Evolutionary conservation across 1,140 invertebrate genomes (phyloP).

Genomic region (Goniozus legneri): DNA sequence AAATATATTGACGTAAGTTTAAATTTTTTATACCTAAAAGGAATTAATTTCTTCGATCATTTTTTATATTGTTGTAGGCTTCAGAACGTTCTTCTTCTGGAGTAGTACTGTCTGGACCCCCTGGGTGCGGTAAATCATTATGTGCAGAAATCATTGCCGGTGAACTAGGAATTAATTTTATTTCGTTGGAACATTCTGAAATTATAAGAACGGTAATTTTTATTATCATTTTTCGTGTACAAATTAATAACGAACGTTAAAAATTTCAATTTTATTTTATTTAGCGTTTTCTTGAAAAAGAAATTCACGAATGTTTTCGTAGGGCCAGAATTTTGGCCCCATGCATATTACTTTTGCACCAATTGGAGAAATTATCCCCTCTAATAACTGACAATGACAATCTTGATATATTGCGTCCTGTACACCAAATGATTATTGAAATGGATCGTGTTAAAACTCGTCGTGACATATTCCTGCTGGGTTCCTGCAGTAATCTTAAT

Average conservation of each 20-base stretch:
- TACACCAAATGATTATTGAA: conserved; percentile 96
- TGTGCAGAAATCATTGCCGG: too few relatives aligned
- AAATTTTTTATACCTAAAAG: conserved; percentile 11
- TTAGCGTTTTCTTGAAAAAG: conserved; percentile 98
- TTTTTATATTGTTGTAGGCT: conserved; percentile 68
- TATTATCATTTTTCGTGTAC: background rate
- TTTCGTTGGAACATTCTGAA: conserved; percentile 96
- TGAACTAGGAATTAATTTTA: conserved; percentile 95
- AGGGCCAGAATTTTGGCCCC: conserved; percentile 91
- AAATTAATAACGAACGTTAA: too few relatives aligned
- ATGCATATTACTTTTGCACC: conserved; percentile 99
- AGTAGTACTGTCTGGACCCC: conserved; percentile 91
- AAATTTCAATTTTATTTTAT: conserved; percentile 25
- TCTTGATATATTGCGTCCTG: conserved; percentile 75
- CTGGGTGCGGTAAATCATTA: conserved; percentile 91
- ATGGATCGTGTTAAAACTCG: conserved; percentile 95
- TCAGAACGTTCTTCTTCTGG: conserved; percentile 89
- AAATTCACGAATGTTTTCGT: conserved; percentile 91
- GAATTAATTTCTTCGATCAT: conserved; percentile 22
- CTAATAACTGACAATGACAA: conserved; percentile 75
- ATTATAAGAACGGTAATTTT: conserved; percentile 83
- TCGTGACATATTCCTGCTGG: conserved; percentile 90
- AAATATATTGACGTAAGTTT: conserved; percentile 77
- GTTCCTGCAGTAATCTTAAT: conserved; percentile 94
- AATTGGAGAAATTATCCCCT: conserved; percentile 95